Base-by-base conservation (phyloP, 2,888 invertebrate genomes). In the Hirudinaria manillensis region DNA sequence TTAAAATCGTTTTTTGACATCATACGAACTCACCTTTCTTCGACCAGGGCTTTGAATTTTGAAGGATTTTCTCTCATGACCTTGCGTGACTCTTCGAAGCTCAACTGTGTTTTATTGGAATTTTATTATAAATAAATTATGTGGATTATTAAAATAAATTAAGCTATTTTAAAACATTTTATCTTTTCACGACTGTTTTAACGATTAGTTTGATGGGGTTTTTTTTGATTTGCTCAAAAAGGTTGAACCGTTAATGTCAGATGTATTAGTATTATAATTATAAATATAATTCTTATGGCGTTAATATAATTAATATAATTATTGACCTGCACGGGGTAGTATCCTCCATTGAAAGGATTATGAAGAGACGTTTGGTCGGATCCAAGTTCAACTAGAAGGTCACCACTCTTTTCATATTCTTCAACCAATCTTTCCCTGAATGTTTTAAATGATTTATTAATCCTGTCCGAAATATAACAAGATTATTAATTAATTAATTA, bases 341-440 rank as follows among this genome's bases (percentile, higher is more conserved):
- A 89, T 0, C 89, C 89, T 0, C 89, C 89, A 67, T 86, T 85
- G 81, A 86, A 89, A 0, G 89, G 89, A 80, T 88, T 88, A 81
- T 89, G 89, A 72, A 88, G 88, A 0, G 89, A 89, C 0, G 89
- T 89, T 82, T 89, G 89, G 81, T 89, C 89, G 1, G 89, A 88
- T 0, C 88, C 89, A 24, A 89, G 82, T 66, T 89, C 89, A 0
- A 86, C 88, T 38, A 89, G 81, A n/a, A 87, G 79, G 67, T 89
- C 88, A 10, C 87, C 87, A 2, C 87, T 88, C 24, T 79, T 80
- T 61, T 87, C 83, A 78, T 85, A 86, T 76, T 88, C 88, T 21
- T 83, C 80, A 16, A 85, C 87, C 61, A 89, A 80, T 65, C 86
- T 80, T 80, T 89, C 88, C 89, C 88, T 87, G 51, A 36, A 38